Base-by-base conservation (phyloP, 1,140 invertebrate species). In the Microplitis demolitor region DNA sequence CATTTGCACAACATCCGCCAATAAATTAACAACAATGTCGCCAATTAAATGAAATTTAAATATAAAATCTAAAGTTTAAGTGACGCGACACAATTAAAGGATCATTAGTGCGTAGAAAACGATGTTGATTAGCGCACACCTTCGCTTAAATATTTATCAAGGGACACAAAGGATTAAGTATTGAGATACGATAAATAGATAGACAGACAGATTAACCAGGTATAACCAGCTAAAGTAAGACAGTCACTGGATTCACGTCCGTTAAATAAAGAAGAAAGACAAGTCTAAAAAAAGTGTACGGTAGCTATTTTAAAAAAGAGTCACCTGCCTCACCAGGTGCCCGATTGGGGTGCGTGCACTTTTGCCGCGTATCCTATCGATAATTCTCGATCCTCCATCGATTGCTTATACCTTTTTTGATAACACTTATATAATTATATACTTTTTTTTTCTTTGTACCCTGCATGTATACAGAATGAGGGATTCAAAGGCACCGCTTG, bases 21-120 rank as follows among this genome's bases (percentile, higher is more conserved):
- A 79, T 80, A 80, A 81, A 82, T 80, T 8, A 80, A 78, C 74
- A 45, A 54, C 35, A 74, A 24, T 62, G 63, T 70, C 64, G 76
- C 78, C 80, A 82, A 82, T 82, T 82, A 82, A 81, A 75, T 76
- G 73, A 75, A 77, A 74, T 78, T 80, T 63, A 76, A 72, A 69
- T 58, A 70, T 61, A 66, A 53, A 39, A 24, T 24, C 64, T 61
- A 51, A 37, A 45, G 24, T 51, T 62, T 58, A 54, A 72, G 34
- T 45, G 39, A 31, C 11, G 60, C 24, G 35, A 70, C 66, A 66
- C 74, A 77, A 75, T 54, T 74, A 76, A 75, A 73, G 66, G 71
- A 72, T 78, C 79, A 80, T 80, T 81, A 82, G 76, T 74, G 4
- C 16, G 51, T 50, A 77, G 77, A 24, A 24, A 76, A 78, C 76